phyloP scores from a whole-genome alignment of 2,113 vertebrate species.

The Cygnus buccinator region DNA sequence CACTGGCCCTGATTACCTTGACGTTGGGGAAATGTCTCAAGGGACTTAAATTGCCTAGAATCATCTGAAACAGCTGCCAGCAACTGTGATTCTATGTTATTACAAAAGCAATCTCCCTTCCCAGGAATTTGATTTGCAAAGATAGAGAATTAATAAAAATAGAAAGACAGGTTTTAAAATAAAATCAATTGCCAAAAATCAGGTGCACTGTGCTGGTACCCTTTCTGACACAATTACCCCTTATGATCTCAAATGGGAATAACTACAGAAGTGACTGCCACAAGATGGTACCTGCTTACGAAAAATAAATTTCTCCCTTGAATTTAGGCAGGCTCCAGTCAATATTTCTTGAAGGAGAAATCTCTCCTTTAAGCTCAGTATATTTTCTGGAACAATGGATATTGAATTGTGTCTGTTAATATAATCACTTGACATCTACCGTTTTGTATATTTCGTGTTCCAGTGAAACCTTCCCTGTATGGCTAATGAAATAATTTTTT shows the following conservation, averaged over 20 bases:
- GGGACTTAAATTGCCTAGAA: conserved; percentile 63
- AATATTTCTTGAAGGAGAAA: conserved; percentile 57
- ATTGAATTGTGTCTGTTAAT: conserved; percentile 69
- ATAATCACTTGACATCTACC: conserved; percentile 67
- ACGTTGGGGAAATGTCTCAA: conserved; percentile 61
- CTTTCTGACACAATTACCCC: conserved; percentile 21
- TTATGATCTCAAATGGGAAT: conserved; percentile 32
- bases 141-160: conserved; percentile 57
- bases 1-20: conserved; percentile 69
- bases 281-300: conserved; percentile 30
- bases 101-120: conserved; percentile 70
- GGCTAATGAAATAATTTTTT: conserved; percentile 72
- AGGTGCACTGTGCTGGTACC: neutral
- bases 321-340: conserved; percentile 45
- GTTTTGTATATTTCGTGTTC: conserved; percentile 64
- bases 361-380: conserved; percentile 61
- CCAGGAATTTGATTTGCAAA: conserved; percentile 65
- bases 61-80: conserved; percentile 72
- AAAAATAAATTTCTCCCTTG: conserved; percentile 46
- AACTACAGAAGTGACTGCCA: conserved; percentile 33
- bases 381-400: conserved; percentile 69
- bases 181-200: conserved; percentile 27
- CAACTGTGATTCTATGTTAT: conserved; percentile 60
- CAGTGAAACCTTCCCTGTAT: conserved; percentile 61
- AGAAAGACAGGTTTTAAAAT: conserved; percentile 47